Base-by-base conservation (phyloP, 1,140 invertebrate genomes). In the Ceratina australensis region DNA sequence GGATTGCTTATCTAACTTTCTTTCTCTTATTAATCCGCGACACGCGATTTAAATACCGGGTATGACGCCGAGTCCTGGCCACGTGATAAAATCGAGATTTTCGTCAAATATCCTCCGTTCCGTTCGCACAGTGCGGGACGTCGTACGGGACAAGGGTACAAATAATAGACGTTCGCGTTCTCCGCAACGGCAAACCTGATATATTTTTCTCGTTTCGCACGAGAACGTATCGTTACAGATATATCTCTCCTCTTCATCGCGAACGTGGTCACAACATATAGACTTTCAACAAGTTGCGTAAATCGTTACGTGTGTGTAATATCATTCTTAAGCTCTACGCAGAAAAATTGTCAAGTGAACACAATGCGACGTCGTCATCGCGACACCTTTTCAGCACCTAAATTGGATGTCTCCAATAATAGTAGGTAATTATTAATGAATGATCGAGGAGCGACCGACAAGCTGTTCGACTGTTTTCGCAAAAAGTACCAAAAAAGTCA, bases 291-390 rank as follows among this genome's bases (percentile, higher is more conserved):
- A 78, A 72, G 60, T 77, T 77, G 74, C 67, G 22, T 50, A 42
- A 42, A 71, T 77, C 33, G 26, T 77, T 71, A 60, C 15, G 24
- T 61, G 24, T 61, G 16, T 49, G 42, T 52, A 61, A 69, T 69
- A 61, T 76, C 56, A 76, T 76, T 76, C 74, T 76, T 76, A 76
- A 76, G 66, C 74, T 77, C 76, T 78, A 72, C 24, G 69, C 60
- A 65, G 66, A 72, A 61, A 76, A 78, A 78, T 78, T 66, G 63
- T 67, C 60, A 20, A 79, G 60, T 79, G 77, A 79, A 79, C 77
- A 79, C 77, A 79, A 67, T 26, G 77, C 47, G 54, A 75, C 56
- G 33, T 42, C 33, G 33, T 24, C 5, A n/a, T 42, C 8, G 68
- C 42, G 47, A 67, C 61, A 74, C 71, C 47, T 42, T 42, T 54